Percentiles rank a stretch among this genome's conserved stretches.
Evolutionary conservation across 1,140 invertebrate species (phyloP).

Genomic region (Hyposmocoma kahamanoa): DNA sequence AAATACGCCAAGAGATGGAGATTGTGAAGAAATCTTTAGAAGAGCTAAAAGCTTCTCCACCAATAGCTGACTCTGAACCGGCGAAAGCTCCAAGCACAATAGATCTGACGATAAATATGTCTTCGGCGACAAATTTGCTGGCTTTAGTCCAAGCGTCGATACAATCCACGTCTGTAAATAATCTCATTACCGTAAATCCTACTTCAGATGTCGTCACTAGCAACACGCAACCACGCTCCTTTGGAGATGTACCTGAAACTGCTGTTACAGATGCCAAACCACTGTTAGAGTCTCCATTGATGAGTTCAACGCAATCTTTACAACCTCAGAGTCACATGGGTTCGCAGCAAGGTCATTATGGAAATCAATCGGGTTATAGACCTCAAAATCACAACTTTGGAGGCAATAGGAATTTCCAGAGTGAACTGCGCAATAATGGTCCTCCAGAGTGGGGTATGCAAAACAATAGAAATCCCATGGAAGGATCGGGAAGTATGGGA

Average conservation of each 20-base stretch:
- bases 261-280: no score
- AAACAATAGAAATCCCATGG: conserved; percentile 7
- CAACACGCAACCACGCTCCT: conserved; percentile 41
- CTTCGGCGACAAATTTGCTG: conserved; percentile 50
- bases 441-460: no score
- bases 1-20: conserved; percentile 64
- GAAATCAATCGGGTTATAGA: no score
- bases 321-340: no score
- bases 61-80: not conserved
- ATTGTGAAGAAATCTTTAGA: conserved; percentile 61
- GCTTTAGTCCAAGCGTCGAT: conserved; percentile 52
- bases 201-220: conserved; percentile 30
- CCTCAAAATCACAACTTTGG: no score
- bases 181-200: not conserved
- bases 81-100: not conserved
- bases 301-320: no score
- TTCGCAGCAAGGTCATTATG: no score
- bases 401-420: no score
- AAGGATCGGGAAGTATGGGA: no score
- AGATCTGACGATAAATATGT: conserved; percentile 26
- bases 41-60: conserved; percentile 22
- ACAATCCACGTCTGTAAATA: conserved; percentile 23
- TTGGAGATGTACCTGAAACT: no score
- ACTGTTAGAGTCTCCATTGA: no score
- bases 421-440: no score